Evolutionary conservation across 2,113 vertebrate genomes (phyloP), one percentile per base, ranked within the genome.

Genomic region (Saguinus imperator): DNA sequence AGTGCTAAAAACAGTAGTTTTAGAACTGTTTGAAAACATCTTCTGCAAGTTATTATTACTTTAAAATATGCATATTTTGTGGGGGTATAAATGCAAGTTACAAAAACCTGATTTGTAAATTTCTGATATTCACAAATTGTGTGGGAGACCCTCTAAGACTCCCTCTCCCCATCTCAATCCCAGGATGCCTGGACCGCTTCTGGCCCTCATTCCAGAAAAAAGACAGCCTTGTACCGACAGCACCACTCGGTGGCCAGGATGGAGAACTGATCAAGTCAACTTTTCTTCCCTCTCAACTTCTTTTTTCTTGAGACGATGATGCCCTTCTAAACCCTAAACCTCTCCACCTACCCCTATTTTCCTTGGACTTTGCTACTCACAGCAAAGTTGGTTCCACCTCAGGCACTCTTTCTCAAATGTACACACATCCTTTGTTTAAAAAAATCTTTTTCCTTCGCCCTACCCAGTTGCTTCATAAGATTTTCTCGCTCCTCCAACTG

Each of bases 231-330:
- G 95, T 79, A 18, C 37, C 64, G 0, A 95, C 89, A 97, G 96
- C 97, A 70, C 97, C 96, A 75, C 96, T 37, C 3, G 6, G 97
- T 97, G 97, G 96, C 61, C 90, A 85, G 58, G 20, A 66, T 14
- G 29, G 89, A 77, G 97, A 97, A 95, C 27, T 81, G 86, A 43
- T 32, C n/a, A 70, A 75, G 29, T 45, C 32, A 11, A 10, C 20
- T 73, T 95, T 64, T 37, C 48, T 35, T 84, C n/a, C 32, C 35
- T 85, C 20, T 32, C 58, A 81, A 66, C 13, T 35, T 66, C 8
- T 77, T 64, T 64, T 64, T 32, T 32, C 29, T 68, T n/a, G 35
- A 64, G 14, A 90, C 3, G 25, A 45, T 21, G 32, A 64, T 64
- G 61, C 11, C 27, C 18, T 23, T 76, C 14, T 35, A 68, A 52